Conservation (phyloP, 2,888 invertebrate species). For the Apeira syringaria region DNA sequence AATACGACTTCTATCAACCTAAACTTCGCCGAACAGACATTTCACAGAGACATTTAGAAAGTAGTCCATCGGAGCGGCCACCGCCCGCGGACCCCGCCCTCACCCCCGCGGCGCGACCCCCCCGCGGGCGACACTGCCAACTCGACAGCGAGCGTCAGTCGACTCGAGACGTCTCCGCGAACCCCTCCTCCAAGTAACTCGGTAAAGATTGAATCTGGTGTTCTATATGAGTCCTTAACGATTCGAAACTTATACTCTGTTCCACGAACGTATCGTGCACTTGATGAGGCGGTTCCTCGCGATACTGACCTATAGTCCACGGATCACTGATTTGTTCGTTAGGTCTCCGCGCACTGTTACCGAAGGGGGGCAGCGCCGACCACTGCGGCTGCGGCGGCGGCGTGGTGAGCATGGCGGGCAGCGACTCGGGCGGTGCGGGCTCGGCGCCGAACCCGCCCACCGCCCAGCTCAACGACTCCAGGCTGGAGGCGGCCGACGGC, state of each 20-base stretch:
- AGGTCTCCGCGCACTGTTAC: slow-evolving; percentile 47
- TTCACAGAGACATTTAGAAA: slow-evolving; percentile 16
- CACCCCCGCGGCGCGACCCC: too few species aligned
- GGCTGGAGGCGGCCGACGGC: slow-evolving; percentile 46
- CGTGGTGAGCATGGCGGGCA: slow-evolving; percentile 57
- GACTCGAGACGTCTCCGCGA: slow-evolving; percentile 66
- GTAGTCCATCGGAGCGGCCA: slow-evolving; percentile 28
- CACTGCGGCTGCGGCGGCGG: slow-evolving; percentile 63
- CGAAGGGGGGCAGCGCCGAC: slow-evolving; percentile 63
- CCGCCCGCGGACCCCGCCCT: background rate
- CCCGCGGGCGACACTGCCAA: slow-evolving; percentile 18
- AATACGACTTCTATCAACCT: slow-evolving; percentile 56
- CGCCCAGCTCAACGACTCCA: slow-evolving; percentile 69
- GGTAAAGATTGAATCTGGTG: slow-evolving; percentile 55
- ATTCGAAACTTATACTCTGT: slow-evolving; percentile 66
- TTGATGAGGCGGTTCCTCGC: slow-evolving; percentile 66
- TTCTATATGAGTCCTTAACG: slow-evolving; percentile 54
- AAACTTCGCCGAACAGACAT: slow-evolving; percentile 32
- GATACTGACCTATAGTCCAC: slow-evolving; percentile 70
- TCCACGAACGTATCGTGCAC: slow-evolving; percentile 68
- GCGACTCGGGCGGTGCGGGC: slow-evolving; percentile 47
- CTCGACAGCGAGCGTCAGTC: slow-evolving; percentile 57
- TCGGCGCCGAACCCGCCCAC: slow-evolving; percentile 46
- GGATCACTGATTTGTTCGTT: slow-evolving; percentile 59
- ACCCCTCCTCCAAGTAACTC: slow-evolving; percentile 65